phyloP scores from a whole-genome alignment of 1,140 invertebrate species.

The Dreissena polymorpha region DNA sequence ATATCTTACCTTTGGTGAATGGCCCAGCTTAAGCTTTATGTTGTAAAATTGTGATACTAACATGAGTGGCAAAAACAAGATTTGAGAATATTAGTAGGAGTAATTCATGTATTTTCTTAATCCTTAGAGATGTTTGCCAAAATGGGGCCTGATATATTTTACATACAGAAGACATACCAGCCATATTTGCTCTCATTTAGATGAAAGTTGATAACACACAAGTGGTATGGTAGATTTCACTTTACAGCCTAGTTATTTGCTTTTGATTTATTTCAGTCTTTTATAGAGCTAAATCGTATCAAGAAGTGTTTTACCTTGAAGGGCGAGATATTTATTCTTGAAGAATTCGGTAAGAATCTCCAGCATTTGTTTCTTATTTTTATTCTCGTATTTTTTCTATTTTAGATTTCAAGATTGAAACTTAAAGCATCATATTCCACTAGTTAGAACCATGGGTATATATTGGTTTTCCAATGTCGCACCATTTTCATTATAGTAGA shows the following conservation, averaged over 20 bases:
- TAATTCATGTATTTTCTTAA: too few species aligned
- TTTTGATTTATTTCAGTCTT: conserved; percentile 91
- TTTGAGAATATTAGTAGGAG: too few species aligned
- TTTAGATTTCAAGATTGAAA: conserved; percentile 50
- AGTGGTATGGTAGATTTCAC: conserved; percentile 56
- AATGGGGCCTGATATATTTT: too few species aligned
- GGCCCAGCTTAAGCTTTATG: too few species aligned
- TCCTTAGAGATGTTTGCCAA: too few species aligned
- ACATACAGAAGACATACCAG: too few species aligned
- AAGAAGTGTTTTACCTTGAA: conserved; percentile 99
- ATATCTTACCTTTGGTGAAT: too few species aligned
- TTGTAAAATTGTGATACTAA: too few species aligned
- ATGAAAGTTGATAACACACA: conserved; percentile 10
- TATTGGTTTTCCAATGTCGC: conserved; percentile 21
- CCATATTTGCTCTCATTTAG: too few species aligned
- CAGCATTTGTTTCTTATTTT: conserved; percentile 55
- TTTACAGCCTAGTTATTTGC: conserved; percentile 68
- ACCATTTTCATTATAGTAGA: conserved; percentile 20
- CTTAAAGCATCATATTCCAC: conserved; percentile 32
- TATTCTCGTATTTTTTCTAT: conserved; percentile 46
- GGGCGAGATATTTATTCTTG: conserved; percentile 99
- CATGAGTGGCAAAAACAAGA: too few species aligned
- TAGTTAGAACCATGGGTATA: conserved; percentile 43
- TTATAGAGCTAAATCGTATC: conserved; percentile 99
- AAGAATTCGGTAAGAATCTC: conserved; percentile 86